phyloP scores from a whole-genome alignment of 2,113 vertebrate genomes.

The Odobenus rosmarus region DNA sequence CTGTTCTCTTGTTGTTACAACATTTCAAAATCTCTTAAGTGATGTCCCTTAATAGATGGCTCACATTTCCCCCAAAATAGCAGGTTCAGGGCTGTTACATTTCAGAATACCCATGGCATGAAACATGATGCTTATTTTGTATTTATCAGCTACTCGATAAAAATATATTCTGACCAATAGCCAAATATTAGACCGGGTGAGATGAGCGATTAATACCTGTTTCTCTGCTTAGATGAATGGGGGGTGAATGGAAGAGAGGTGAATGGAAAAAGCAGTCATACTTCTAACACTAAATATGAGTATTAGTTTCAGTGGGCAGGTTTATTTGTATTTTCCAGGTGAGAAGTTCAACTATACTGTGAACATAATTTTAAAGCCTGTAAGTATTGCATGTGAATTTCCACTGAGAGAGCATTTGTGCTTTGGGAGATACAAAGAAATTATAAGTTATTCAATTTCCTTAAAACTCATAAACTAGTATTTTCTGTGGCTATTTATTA shows the following conservation, averaged over 20 bases:
- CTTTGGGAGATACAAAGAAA: conserved; percentile 2
- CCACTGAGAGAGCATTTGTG: background rate
- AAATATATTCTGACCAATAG: background rate
- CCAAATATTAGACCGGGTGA: background rate
- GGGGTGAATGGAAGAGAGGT: background rate
- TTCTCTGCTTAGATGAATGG: background rate
- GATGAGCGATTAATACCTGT: background rate
- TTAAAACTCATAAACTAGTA: background rate
- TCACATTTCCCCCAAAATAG: background rate
- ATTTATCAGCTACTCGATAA: background rate
- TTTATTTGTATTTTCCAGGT: background rate
- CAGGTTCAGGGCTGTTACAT: background rate
- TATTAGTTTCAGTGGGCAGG: background rate
- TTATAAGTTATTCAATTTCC: background rate
- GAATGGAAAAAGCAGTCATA: background rate
- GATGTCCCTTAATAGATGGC: background rate
- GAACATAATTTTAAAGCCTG: conserved; percentile 26
- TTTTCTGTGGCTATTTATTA: conserved; percentile 4
- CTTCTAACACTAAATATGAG: background rate
- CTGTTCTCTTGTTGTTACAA: background rate
- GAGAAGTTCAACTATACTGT: conserved; percentile 11
- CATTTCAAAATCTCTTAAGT: background rate
- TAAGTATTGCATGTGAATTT: background rate
- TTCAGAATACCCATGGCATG: background rate
- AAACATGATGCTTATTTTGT: background rate